Evolutionary conservation across 2,888 invertebrate genomes (phyloP).

Genomic region (Steinernema hermaphroditum): DNA sequence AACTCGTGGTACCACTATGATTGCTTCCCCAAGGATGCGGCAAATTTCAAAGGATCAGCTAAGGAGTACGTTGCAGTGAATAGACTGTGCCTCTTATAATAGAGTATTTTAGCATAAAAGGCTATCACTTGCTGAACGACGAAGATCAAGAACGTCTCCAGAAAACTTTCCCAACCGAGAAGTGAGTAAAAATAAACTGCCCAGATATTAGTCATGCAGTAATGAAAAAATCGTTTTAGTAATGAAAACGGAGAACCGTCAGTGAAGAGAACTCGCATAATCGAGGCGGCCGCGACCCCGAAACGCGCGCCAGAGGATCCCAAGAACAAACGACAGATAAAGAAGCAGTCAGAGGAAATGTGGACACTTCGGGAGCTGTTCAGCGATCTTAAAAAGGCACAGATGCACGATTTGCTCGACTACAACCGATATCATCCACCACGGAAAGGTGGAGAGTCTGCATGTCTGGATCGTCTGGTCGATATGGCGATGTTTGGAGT

Average conservation of each 20-base stretch:
- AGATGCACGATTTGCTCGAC: neutral
- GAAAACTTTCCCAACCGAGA: conserved; percentile 32
- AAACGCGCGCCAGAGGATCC: neutral
- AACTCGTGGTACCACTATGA: conserved; percentile 1
- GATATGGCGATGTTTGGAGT: conserved; percentile 75
- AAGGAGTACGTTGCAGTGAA: neutral
- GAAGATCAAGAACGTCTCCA: conserved; percentile 36
- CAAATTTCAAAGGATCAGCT: neutral
- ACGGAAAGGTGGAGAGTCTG: neutral
- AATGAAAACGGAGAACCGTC: conserved; percentile 9
- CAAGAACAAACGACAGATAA: neutral
- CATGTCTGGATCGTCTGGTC: neutral
- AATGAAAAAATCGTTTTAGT: neutral
- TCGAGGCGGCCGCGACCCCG: neutral
- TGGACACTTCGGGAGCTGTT: neutral
- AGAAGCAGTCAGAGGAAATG: conserved; percentile 1
- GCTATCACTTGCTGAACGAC: conserved; percentile 39
- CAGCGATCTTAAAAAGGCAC: neutral
- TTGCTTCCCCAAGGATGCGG: neutral
- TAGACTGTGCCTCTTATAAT: neutral
- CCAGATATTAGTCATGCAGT: neutral
- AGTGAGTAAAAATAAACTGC: neutral
- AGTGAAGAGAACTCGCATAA: neutral
- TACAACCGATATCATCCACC: neutral
- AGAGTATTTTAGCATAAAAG: conserved; percentile 35